Base-by-base conservation (phyloP, 2,113 vertebrate species). In the Motacilla tschutschensis region DNA sequence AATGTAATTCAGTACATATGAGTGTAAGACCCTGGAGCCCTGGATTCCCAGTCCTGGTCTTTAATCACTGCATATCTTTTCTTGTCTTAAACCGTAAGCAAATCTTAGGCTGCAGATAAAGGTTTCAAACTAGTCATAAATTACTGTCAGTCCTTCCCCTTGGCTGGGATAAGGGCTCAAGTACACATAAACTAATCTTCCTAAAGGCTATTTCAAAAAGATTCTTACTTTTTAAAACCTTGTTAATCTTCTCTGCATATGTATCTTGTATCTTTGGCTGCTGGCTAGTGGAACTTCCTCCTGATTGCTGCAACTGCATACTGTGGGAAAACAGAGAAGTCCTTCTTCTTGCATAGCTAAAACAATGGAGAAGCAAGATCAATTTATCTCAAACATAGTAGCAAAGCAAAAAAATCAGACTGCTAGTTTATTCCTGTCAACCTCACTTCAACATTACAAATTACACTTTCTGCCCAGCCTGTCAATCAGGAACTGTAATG, bases 381-480 rank as follows among this genome's bases (percentile, higher is more conserved):
- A 79, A 91, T 91, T 85, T 81, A 70, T 81, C 72, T 86, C 91
- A 92, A 92, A 81, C 60, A 46, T 40, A 44, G 36, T 17, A 76
- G 41, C 38, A 94, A 91, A 88, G 65, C 33, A 87, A 83, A 87
- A 93, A 80, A 55, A 43, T 76, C 78, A 90, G 35, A 67, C 60
- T 46, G 38, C 58, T 83, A 79, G 54, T 88, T 92, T 93, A 91
- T 87, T 92, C 66, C 40, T 90, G 92, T 70, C 92, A 94, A 63
- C 28, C 54, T 94, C 60, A 72, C 40, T 88, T 92, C 74, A 79
- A 50, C 8, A n/a, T 89, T 87, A 90, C 67, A 85, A 91, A 93
- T 94, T 89, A 84, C n/a, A 16, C 71, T 57, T 90, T 89, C 86
- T 78, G 35, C 33, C 31, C 1, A 2, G 58, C 50, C 54, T 44